Evolutionary conservation across 2,888 invertebrate genomes (phyloP).

Genomic region (Tholera decimalis): DNA sequence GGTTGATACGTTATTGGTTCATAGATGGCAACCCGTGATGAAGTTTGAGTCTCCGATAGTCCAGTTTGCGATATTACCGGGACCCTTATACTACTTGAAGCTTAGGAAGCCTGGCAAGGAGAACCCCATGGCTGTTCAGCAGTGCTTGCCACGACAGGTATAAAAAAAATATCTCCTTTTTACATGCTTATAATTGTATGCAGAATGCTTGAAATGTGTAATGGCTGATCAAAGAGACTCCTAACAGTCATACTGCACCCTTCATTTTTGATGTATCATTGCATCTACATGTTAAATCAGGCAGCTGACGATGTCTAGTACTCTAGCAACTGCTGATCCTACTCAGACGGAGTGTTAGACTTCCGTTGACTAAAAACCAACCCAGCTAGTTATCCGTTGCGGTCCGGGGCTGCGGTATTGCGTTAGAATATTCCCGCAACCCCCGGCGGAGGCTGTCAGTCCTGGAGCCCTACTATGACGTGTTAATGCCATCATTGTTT

Average conservation of each 20-base stretch:
- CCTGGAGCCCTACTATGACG: neutral
- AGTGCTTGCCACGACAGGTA: slow-evolving; percentile 81
- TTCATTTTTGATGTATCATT: neutral
- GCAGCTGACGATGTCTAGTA: too few relatives aligned
- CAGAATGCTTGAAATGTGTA: neutral
- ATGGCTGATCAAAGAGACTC: neutral
- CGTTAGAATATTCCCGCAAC: too few relatives aligned
- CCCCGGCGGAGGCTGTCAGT: neutral
- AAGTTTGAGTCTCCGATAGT: slow-evolving; percentile 80
- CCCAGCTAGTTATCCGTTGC: too few relatives aligned
- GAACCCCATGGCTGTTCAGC: slow-evolving; percentile 88
- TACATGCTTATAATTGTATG: neutral
- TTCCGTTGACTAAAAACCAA: too few relatives aligned
- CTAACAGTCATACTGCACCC: neutral
- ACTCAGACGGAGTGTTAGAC: too few relatives aligned
- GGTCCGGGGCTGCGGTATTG: too few relatives aligned
- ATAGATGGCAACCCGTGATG: slow-evolving; percentile 84
- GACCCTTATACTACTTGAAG: slow-evolving; percentile 91
- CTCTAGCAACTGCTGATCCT: neutral
- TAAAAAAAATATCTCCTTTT: neutral
- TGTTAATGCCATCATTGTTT: too few relatives aligned
- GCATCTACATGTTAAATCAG: too few relatives aligned
- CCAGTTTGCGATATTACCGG: slow-evolving; percentile 87
- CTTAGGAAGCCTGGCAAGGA: slow-evolving; percentile 91
- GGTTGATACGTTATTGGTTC: neutral